These are phyloP conservation scores for Macropodus opercularis DNA, from an alignment of 2,797 vertebrate genomes.

Conservation along the genomic window DNA sequence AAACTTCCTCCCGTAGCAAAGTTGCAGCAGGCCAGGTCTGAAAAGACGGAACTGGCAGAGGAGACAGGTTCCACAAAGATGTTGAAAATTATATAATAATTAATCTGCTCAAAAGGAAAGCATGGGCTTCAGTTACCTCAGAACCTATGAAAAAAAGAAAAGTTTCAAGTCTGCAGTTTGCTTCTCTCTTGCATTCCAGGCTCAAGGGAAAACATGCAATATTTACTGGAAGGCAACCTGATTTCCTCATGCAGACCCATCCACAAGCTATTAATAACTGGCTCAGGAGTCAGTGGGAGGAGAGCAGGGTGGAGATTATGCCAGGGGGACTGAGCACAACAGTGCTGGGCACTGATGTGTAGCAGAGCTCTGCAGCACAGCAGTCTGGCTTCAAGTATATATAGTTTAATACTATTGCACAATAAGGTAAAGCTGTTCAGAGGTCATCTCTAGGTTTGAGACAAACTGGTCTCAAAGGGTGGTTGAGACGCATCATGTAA, in stretches of 20 bases:
- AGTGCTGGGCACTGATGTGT: conserved; percentile 4
- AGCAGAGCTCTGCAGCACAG: conserved; percentile 6
- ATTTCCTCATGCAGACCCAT: conserved; percentile 67
- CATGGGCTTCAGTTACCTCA: no score
- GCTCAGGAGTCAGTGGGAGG: conserved; percentile 51
- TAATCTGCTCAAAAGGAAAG: no score
- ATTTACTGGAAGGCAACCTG: conserved; percentile 78
- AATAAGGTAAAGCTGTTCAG: no score
- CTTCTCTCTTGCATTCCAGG: conserved; percentile 52
- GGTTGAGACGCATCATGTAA: no score
- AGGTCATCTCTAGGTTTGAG: no score
- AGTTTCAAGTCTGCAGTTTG: conserved; percentile 25
- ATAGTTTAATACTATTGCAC: no score
- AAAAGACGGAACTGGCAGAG: no score
- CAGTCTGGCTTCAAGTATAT: not conserved
- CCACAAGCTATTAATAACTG: conserved; percentile 70
- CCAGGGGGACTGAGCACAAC: conserved; percentile 8
- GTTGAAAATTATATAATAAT: no score
- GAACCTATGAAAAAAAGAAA: not conserved
- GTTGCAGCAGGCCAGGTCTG: conserved; percentile 15
- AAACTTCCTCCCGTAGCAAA: not conserved
- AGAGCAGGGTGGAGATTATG: conserved; percentile 19
- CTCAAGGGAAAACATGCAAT: conserved; percentile 71
- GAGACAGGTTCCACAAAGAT: not conserved
- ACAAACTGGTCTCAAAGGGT: no score